Evolutionary conservation across 2,888 invertebrate species (phyloP), one percentile per base, ranked within the genome.

Genomic region (Chrysina gloriosa): DNA sequence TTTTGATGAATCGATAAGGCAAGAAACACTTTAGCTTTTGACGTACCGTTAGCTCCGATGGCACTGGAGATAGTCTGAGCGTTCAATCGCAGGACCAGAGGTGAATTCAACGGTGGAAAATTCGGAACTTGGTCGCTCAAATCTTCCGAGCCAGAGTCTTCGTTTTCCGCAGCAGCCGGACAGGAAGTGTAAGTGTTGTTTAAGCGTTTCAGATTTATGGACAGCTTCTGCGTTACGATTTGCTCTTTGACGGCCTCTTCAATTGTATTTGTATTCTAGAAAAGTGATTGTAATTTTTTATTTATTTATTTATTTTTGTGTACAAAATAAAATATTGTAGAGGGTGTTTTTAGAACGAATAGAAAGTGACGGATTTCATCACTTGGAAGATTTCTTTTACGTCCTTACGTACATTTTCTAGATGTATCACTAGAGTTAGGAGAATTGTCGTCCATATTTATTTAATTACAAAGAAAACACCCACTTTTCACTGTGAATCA

Each of bases 161-260:
- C 74, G 39, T 85, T 84, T 3, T 84, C 83, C 36, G 79, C 79
- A 70, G 83, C 81, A 66, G 82, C 81, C 81, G 72, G 78, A 78
- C 72, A 74, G 11, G 76, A 74, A 67, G 89, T 88, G 80, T 88
- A 90, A 3, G 90, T 90, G 80, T 90, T 89, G 80, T 90, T 91
- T 74, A 92, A 83, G 76, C 92, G 87, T 80, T 90, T 89, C 75
- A 93, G 84, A 77, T 90, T 92, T 76, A 93, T 92, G 47, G 92
- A 92, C 65, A 93, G 82, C 79, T 92, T 92, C 74, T 92, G 91
- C 70, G 90, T 90, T 68, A 91, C 84, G 82, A 89, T 90, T 77
- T 89, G 87, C 75, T 89, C 90, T 83, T 91, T 90, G 2, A 77
- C 74, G 7, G 72, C 73, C 34, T 78, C 77, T 81, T 86, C 79